A percentile compares a stretch with the other conserved stretches of the same genome.
Evolutionary conservation across 1,140 invertebrate species (phyloP).

Genomic region (Cyphomyrmex costatus): DNA sequence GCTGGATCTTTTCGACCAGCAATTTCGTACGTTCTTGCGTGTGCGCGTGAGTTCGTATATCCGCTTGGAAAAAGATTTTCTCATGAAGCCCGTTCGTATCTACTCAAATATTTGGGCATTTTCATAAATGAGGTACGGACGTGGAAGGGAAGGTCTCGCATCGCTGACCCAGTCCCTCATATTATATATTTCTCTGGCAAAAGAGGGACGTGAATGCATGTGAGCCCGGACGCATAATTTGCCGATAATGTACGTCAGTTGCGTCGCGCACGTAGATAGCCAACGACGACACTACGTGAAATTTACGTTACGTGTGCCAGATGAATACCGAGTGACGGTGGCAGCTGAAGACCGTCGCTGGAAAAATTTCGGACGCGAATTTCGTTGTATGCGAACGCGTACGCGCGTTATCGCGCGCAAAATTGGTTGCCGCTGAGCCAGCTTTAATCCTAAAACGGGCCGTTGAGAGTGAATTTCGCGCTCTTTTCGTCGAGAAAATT

Average conservation of each 20-base stretch:
- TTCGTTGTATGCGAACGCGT: slow-evolving; percentile 1
- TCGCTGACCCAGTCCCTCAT: slow-evolving; percentile 29
- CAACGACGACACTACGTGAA: slow-evolving; percentile 20
- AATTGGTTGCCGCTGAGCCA: slow-evolving; percentile 51
- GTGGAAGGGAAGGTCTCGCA: slow-evolving; percentile 10
- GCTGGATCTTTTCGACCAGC: slow-evolving; percentile 34
- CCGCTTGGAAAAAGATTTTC: slow-evolving; percentile 45
- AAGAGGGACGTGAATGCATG: slow-evolving; percentile 63
- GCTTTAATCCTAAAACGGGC: slow-evolving; percentile 46
- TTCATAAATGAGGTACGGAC: slow-evolving; percentile 58
- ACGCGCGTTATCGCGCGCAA: slow-evolving; percentile 59
- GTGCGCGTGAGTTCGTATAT: slow-evolving; percentile 31
- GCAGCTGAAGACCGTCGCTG: background rate
- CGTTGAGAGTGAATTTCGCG: slow-evolving; percentile 34
- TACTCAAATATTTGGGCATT: slow-evolving; percentile 72
- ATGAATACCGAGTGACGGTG: slow-evolving; percentile 56
- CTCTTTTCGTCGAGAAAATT: slow-evolving; percentile 33
- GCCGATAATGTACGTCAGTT: slow-evolving; percentile 64
- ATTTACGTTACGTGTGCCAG: slow-evolving; percentile 62
- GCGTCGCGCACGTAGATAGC: slow-evolving; percentile 26
- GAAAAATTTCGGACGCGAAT: slow-evolving; percentile 46
- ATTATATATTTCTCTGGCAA: slow-evolving; percentile 44
- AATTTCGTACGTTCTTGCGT: slow-evolving; percentile 27
- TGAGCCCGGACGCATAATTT: slow-evolving; percentile 60
- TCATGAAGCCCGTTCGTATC: slow-evolving; percentile 67